Evolutionary conservation across 2,797 vertebrate genomes (phyloP).

Genomic region (Carcharodon carcharias): DNA sequence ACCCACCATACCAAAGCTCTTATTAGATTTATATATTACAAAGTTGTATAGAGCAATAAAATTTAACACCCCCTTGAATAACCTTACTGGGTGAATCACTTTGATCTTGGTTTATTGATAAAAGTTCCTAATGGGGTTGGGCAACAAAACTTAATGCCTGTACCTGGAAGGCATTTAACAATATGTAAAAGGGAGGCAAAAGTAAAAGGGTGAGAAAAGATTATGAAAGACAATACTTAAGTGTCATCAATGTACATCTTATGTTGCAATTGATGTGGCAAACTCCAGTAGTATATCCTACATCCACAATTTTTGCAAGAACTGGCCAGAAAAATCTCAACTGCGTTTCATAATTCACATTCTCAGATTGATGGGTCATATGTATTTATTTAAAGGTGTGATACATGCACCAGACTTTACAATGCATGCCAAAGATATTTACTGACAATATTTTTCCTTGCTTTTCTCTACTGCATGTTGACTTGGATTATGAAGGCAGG

Average conservation of each 20-base stretch:
- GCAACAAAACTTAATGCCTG: background rate
- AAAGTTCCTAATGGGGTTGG: background rate
- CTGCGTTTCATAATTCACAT: background rate
- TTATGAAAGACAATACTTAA: background rate
- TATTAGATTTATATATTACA: background rate
- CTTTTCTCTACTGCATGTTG: background rate
- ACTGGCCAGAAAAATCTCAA: background rate
- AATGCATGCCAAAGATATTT: background rate
- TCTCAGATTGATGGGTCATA: background rate
- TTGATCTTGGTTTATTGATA: background rate
- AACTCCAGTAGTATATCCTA: background rate
- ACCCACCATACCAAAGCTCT: background rate
- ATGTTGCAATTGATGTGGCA: background rate
- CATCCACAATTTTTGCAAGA: background rate
- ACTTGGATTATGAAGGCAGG: background rate
- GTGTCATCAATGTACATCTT: background rate
- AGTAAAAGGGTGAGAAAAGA: background rate
- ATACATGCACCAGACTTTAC: background rate
- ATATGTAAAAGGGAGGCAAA: background rate
- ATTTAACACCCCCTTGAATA: background rate
- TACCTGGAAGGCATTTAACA: background rate
- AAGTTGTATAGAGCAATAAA: background rate
- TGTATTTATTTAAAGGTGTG: background rate
- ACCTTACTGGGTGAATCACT: background rate
- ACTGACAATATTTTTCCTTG: background rate